Conservation (phyloP, 2,888 invertebrate species). For the Pyrgus malvae region DNA sequence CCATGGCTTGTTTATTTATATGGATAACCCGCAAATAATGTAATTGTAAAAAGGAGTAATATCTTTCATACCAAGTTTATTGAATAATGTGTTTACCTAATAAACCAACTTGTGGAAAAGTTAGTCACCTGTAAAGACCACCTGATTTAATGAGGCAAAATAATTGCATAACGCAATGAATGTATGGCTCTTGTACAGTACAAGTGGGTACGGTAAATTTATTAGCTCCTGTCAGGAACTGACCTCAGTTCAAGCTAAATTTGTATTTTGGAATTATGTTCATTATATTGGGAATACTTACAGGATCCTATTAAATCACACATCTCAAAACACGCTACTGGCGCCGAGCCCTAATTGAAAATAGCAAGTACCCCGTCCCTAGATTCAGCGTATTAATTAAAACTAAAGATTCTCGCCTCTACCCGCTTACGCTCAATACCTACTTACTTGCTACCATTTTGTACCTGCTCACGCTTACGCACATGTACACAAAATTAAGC, state of each 20-base stretch:
- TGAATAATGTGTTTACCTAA: too few species aligned
- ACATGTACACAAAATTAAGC: slow-evolving; percentile 63
- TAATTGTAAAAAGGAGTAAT: too few species aligned
- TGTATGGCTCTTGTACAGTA: slow-evolving; percentile 36
- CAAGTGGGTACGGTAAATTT: slow-evolving; percentile 42
- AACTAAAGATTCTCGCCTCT: slow-evolving; percentile 74
- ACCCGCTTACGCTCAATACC: slow-evolving; percentile 60
- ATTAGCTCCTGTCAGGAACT: slow-evolving; percentile 42
- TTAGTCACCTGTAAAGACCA: slow-evolving; percentile 19
- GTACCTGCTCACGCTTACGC: slow-evolving; percentile 55
- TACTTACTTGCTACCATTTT: slow-evolving; percentile 41
- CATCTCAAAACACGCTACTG: slow-evolving; percentile 73
- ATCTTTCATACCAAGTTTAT: too few species aligned
- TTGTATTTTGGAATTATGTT: slow-evolving; percentile 51
- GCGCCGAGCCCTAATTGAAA: slow-evolving; percentile 70
- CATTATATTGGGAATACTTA: slow-evolving; percentile 57
- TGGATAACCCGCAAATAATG: too few species aligned
- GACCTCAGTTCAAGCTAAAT: slow-evolving; percentile 47
- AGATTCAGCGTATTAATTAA: slow-evolving; percentile 76
- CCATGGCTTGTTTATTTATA: too few species aligned
- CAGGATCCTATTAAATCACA: slow-evolving; percentile 66
- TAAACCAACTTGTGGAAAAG: neutral
- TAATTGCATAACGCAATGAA: slow-evolving; percentile 37
- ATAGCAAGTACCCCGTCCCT: slow-evolving; percentile 64
- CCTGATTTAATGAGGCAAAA: slow-evolving; percentile 35